Evolutionary conservation across 2,797 vertebrate species (phyloP), one percentile per base, ranked within the genome.

Genomic region (Enteromius mattozi): DNA sequence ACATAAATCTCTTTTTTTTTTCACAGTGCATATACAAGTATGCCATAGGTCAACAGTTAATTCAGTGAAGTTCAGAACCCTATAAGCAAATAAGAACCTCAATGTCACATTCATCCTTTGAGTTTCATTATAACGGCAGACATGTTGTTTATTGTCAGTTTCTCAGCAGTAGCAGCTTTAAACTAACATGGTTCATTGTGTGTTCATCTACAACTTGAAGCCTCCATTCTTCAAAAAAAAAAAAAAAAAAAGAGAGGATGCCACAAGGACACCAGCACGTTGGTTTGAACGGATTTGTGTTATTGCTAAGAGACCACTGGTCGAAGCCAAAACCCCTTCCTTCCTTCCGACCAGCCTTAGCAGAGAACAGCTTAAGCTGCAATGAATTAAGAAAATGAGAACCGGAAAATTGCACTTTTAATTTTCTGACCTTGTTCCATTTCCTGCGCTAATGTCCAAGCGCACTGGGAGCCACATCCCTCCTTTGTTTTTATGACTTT

Each of bases 271-370:
- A 77, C 33, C 72, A 77, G 72, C 92, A 94, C 88, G 92, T 94
- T 94, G 94, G 94, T 94, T 87, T 45, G 56, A 79, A 81, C 17
- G 78, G 80, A 82, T 90, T 87, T 84, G 82, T 86, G 56, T 88
- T 89, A 92, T 95, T 94, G 95, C 95, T 94, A 92, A 93, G 94
- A 94, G 93, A 94, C 94, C 92, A 89, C 89, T 89, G 91, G 91
- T 90, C 88, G 40, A 19, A 40, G 17, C 87, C 84, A 88, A 90
- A 91, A 92, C 90, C 88, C 91, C 92, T 92, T 88, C 90, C 91
- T 84, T 92, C 85, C 85, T 79, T 84, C 81, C 83, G 87, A 79
- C 84, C 92, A 81, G 91, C 86, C 88, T 90, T 86, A 87, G 85
- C 65, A 85, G 86, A 78, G 85, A 88, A 85, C 81, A 85, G 79